phyloP scores from a whole-genome alignment of 2,888 invertebrate genomes.

The Eulithis testata region DNA sequence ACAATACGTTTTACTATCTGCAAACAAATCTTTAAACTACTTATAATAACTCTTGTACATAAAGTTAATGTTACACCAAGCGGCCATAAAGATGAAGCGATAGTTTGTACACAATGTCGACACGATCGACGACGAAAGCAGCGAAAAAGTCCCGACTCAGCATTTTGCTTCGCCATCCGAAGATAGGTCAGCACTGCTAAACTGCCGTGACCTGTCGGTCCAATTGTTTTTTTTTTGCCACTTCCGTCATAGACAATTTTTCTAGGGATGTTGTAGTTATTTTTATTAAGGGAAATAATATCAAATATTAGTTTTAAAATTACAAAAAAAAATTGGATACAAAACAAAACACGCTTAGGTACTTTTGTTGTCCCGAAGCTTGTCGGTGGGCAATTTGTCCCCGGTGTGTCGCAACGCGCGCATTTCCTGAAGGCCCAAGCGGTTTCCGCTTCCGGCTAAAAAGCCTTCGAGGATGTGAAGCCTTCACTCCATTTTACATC shows the following conservation, averaged over 20 bases:
- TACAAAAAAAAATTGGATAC: not conserved
- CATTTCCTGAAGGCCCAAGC: constrained; percentile 80
- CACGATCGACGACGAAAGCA: constrained; percentile 50
- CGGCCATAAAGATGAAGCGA: constrained; percentile 9
- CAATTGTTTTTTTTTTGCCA: too few relatives aligned
- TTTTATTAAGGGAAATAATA: too few relatives aligned
- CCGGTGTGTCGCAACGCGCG: constrained; percentile 72
- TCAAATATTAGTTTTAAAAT: too few relatives aligned
- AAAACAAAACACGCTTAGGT: not conserved
- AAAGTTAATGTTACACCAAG: constrained; percentile 9
- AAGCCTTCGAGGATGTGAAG: constrained; percentile 58
- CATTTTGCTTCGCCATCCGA: too few relatives aligned
- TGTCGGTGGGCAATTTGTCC: constrained; percentile 41
- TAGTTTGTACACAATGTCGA: constrained; percentile 43
- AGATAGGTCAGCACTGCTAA: too few relatives aligned
- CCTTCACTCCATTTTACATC: constrained; percentile 23
- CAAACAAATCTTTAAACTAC: not conserved
- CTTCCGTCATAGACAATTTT: too few relatives aligned
- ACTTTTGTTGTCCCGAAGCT: not conserved
- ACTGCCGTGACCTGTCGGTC: too few relatives aligned
- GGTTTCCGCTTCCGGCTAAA: constrained; percentile 80
- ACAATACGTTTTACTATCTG: not conserved
- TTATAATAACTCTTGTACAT: not conserved
- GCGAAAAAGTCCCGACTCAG: too few relatives aligned
- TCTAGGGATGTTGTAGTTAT: too few relatives aligned